phyloP scores from a whole-genome alignment of 2,113 vertebrate genomes.

The Phalacrocorax aristotelis region DNA sequence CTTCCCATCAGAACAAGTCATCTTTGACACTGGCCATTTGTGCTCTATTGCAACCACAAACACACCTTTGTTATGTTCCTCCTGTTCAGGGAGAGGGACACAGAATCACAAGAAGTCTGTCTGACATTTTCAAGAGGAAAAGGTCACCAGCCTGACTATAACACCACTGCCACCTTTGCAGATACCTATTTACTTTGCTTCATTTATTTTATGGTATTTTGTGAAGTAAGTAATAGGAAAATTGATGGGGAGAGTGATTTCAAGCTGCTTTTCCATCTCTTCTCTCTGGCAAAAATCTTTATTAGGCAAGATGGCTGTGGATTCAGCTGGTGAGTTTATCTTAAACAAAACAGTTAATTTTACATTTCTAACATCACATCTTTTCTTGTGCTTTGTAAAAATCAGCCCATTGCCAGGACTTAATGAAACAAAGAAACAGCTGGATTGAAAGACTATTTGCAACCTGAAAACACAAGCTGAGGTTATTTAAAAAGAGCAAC shows the following conservation, averaged over 20 bases:
- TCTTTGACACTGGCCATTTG: not conserved
- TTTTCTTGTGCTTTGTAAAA: not conserved
- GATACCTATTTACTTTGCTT: not conserved
- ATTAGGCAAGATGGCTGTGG: not conserved
- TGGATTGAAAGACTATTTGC: not conserved
- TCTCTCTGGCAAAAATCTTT: not conserved
- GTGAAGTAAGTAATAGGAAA: not conserved
- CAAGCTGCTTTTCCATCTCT: not conserved
- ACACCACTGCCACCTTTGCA: not conserved
- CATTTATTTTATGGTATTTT: not conserved
- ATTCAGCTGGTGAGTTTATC: not conserved
- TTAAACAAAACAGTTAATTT: not conserved
- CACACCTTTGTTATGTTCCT: accelerated
- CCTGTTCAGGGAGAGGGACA: not conserved
- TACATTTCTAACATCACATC: not conserved
- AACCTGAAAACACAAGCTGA: not conserved
- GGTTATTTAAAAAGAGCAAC: not conserved
- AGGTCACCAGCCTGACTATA: not conserved
- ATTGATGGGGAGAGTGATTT: not conserved
- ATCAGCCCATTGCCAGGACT: not conserved
- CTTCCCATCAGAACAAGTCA: not conserved
- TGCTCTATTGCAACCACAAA: not conserved
- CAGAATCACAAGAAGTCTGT: not conserved
- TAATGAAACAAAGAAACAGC: not conserved
- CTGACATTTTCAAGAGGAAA: not conserved